phyloP scores from a whole-genome alignment of 2,797 vertebrate species.

The Enteromius treurensis region DNA sequence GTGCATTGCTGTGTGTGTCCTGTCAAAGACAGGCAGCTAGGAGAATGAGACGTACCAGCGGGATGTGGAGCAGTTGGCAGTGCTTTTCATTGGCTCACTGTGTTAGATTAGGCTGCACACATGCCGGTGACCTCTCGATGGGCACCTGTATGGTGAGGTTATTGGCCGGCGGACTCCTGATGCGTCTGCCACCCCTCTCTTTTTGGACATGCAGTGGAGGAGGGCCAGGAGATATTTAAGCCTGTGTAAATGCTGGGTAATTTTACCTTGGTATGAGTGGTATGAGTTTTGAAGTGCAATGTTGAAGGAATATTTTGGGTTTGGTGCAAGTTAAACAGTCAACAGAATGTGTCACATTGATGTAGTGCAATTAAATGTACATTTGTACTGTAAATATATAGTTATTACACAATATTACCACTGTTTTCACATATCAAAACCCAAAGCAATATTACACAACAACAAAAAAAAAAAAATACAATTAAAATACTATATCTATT shows the following conservation, averaged over 20 bases:
- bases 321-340: background rate
- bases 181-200: conserved; percentile 69
- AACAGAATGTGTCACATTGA: background rate
- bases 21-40: conserved; percentile 33
- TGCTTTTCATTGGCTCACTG: conserved; percentile 56
- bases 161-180: conserved; percentile 76
- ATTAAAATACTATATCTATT: no score
- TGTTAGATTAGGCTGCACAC: conserved; percentile 64
- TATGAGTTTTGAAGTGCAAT: background rate
- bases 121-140: conserved; percentile 73
- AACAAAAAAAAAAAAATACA: no score
- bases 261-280: background rate
- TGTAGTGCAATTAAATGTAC: background rate
- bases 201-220: conserved; percentile 66
- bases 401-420: no score
- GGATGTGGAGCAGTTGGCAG: conserved; percentile 67
- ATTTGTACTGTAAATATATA: no score
- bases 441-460: no score
- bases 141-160: conserved; percentile 75
- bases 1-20: conserved; percentile 9
- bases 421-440: no score
- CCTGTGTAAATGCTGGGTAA: conserved; percentile 54
- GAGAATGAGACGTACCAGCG: conserved; percentile 40
- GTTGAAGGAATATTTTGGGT: background rate
- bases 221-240: conserved; percentile 65